phyloP scores from a whole-genome alignment of 2,888 invertebrate genomes.

The Ennomos fuscantarius region DNA sequence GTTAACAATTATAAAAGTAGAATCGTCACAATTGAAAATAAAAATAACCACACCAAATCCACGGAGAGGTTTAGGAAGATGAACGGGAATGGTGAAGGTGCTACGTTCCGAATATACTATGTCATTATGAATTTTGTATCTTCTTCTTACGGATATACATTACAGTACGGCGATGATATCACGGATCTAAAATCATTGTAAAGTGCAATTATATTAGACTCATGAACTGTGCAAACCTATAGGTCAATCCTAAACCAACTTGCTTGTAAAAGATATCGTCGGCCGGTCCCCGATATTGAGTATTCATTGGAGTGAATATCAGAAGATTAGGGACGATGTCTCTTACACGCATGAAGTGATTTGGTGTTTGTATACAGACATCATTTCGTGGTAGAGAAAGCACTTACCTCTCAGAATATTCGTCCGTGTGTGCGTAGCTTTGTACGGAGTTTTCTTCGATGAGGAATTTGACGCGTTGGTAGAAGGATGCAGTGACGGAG shows the following conservation, averaged over 20 bases:
- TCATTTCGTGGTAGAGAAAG: constrained; percentile 44
- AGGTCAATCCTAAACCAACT: constrained; percentile 69
- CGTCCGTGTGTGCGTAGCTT: constrained; percentile 98
- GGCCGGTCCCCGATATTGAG: constrained; percentile 38
- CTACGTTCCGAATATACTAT: constrained; percentile 74
- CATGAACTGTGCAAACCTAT: constrained; percentile 74
- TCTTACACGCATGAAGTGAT: constrained; percentile 73
- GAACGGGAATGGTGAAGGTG: constrained; percentile 80
- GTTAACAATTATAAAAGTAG: constrained; percentile 61
- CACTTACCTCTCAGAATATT: constrained; percentile 99
- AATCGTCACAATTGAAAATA: constrained; percentile 64
- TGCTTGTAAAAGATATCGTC: constrained; percentile 70
- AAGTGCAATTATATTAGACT: constrained; percentile 77
- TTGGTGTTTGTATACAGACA: constrained; percentile 68
- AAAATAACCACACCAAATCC: constrained; percentile 85
- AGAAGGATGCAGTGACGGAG: constrained; percentile 98
- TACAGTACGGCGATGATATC: constrained; percentile 75
- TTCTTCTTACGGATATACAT: constrained; percentile 69
- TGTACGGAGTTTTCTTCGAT: constrained; percentile 99
- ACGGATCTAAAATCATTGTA: constrained; percentile 78
- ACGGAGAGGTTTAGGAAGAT: constrained; percentile 82
- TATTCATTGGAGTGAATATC: constrained; percentile 31
- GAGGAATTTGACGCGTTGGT: constrained; percentile 98
- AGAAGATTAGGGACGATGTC: constrained; percentile 59
- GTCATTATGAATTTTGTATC: constrained; percentile 67